Base-by-base conservation (phyloP, 2,113 vertebrate species). In the Candoia aspera region DNA sequence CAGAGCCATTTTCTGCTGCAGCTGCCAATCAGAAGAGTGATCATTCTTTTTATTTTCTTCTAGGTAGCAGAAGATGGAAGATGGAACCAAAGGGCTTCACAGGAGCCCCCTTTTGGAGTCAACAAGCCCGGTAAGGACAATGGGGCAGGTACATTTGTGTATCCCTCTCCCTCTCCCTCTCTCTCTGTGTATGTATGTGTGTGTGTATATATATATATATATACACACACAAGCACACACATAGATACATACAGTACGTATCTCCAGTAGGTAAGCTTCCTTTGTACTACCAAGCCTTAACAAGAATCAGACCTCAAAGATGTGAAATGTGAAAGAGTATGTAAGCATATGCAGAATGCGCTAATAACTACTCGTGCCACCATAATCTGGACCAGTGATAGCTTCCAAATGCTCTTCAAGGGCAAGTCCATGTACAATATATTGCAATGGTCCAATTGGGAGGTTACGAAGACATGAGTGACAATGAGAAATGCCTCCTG, bases 91-190 rank as follows among this genome's bases (percentile, higher is more conserved):
- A 94, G 90, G 73, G 46, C 93, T 97, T 97, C 68, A 87, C 29
- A 46, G 95, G 97, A 19, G 93, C 95, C 10, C 94, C 97, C 17
- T 98, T 95, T 0, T 95, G 96, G 90, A 94, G 90, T 73, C 90
- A 96, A 94, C 91, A 95, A 91, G 93, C 94, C 92, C 97, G 97
- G 97, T 97, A 95, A 91, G 90, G 33, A 92, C 26, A 21, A 24
- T 2, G 9, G 29, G 19, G 54, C 13, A 33, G 26, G 15, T 23
- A 10, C 42, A 49, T 46, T 53, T 85, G 3, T 85, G 4, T 84
- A 0, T 19, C 15, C 17, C n/a, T 73, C 68, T 19, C 6, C 15
- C 26, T 64, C 26, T 64, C 8, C 21, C 59, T 24, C 8, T 62
- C 62, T 49, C 59, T 8, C n/a, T n/a, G n/a, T n/a, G n/a, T n/a